These are phyloP conservation scores for Acrocephalus kingi DNA, from an alignment of 2,113 vertebrate genomes.

Conservation along the genomic window DNA sequence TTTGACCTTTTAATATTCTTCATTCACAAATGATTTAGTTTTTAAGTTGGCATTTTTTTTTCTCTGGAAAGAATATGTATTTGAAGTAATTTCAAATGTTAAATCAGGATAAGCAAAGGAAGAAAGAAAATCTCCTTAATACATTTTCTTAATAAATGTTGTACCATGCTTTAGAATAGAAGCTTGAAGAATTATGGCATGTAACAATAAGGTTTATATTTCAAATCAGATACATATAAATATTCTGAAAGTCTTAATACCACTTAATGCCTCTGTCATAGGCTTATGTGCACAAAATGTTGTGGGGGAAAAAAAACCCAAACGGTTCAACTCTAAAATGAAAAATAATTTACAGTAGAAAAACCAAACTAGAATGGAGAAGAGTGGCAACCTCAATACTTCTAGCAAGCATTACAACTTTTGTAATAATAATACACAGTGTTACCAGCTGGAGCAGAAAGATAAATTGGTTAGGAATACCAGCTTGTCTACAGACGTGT, in stretches of 20 bases:
- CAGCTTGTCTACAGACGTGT: rapidly evolving
- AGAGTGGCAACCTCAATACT: not conserved
- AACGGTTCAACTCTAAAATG: not conserved
- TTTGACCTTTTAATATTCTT: conserved; percentile 35
- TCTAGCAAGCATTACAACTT: not conserved
- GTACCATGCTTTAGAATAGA: not conserved
- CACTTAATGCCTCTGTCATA: not conserved
- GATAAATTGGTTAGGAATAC: not conserved
- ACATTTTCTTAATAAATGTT: not conserved
- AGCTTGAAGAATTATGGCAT: not conserved
- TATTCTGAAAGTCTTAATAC: not conserved
- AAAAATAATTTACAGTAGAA: not conserved
- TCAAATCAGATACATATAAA: not conserved
- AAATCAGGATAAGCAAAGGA: conserved; percentile 6
- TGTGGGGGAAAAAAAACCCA: not conserved
- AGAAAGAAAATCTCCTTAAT: conserved; percentile 10
- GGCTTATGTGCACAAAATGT: not conserved
- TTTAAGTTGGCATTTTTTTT: not conserved
- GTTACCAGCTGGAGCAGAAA: not conserved
- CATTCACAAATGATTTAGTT: not conserved
- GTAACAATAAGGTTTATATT: not conserved
- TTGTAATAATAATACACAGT: not conserved
- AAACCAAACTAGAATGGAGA: not conserved
- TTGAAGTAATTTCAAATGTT: conserved; percentile 15
- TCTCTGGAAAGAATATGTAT: not conserved